Evolutionary conservation across 2,888 invertebrate species (phyloP).

Genomic region (Meteorus cinctellus): DNA sequence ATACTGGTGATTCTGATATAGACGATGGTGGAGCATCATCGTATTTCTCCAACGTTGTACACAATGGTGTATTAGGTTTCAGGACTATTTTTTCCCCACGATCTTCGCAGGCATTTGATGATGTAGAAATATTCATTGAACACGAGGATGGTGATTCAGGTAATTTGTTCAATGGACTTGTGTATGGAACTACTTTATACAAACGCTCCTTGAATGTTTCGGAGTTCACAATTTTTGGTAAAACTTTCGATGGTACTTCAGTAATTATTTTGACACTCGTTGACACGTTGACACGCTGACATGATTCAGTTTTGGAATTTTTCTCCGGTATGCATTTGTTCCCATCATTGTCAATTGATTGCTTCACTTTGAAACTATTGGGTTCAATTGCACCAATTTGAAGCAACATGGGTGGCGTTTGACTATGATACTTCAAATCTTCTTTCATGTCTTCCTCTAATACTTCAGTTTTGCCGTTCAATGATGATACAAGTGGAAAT

Average conservation of each 20-base stretch:
- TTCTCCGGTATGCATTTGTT: slow-evolving; percentile 48
- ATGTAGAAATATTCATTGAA: slow-evolving; percentile 38
- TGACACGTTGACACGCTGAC: slow-evolving; percentile 15
- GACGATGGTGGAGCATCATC: slow-evolving; percentile 2
- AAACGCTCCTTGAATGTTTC: slow-evolving; percentile 66
- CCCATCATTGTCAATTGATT: slow-evolving; percentile 47
- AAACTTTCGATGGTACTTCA: slow-evolving; percentile 55
- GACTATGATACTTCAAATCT: slow-evolving; percentile 71
- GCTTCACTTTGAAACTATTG: slow-evolving; percentile 70
- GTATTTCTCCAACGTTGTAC: slow-evolving; percentile 11
- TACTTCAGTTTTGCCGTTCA: slow-evolving; percentile 76
- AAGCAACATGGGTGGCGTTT: slow-evolving; percentile 71
- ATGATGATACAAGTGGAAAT: slow-evolving; percentile 82
- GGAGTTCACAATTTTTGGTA: slow-evolving; percentile 66
- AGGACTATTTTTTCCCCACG: background rate
- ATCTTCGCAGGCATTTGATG: slow-evolving; percentile 19
- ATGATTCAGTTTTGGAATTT: slow-evolving; percentile 15
- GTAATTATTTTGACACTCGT: slow-evolving; percentile 46
- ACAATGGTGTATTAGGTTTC: background rate
- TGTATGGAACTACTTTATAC: slow-evolving; percentile 63
- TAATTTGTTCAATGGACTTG: slow-evolving; percentile 41
- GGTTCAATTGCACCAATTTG: slow-evolving; percentile 71
- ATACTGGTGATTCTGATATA: slow-evolving; percentile 13
- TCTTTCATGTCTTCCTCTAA: slow-evolving; percentile 75
- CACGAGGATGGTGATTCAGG: slow-evolving; percentile 42